Base-by-base conservation (phyloP, 1,140 invertebrate species). In the Chlorops oryzae region DNA sequence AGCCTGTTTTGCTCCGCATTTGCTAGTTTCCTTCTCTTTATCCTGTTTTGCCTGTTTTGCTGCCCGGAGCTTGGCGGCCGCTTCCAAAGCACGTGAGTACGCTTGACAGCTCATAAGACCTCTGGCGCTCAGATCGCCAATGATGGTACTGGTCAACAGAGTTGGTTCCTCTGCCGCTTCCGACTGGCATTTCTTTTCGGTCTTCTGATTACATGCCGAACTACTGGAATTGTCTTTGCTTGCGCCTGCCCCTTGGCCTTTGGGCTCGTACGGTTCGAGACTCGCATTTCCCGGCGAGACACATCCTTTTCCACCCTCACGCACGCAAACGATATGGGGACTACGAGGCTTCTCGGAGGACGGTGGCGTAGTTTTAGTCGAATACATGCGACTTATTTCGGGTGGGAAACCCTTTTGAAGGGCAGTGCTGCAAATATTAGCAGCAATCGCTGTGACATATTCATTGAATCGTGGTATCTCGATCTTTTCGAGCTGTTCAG, bases 391-490 rank as follows among this genome's bases (percentile, higher is more conserved):
- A 13, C 22, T 20, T 1, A 49, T n/a, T 20, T 50, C 50, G 0
- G 53, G 3, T 0, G 46, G 18, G 23, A 66, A 62, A 9, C 64
- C 60, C 17, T 52, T 50, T 27, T 67, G 54, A 9, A 67, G 23
- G 0, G 64, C 64, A 0, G 64, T 56, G 37, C 64, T 67, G 47
- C 64, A 67, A 6, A 67, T 53, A 35, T 57, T 67, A 12, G 64
- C 64, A 2, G 64, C 64, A 28, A 67, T 51, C 1, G 64, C 53
- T 3, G 64, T 67, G 1, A 67, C 57, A 13, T 43, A 42, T 20
- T 67, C 64, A 41, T 67, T 64, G 6, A 59, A 67, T 5, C 45
- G 41, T 0, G 64, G 55, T 21, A 65, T 21, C 3, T 46, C 24
- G 0, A 52, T 54, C 0, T 59, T 42, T 2, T 45, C 54, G 9